Evolutionary conservation across 2,888 invertebrate species (phyloP).

Genomic region (Tenthredo mesomela): DNA sequence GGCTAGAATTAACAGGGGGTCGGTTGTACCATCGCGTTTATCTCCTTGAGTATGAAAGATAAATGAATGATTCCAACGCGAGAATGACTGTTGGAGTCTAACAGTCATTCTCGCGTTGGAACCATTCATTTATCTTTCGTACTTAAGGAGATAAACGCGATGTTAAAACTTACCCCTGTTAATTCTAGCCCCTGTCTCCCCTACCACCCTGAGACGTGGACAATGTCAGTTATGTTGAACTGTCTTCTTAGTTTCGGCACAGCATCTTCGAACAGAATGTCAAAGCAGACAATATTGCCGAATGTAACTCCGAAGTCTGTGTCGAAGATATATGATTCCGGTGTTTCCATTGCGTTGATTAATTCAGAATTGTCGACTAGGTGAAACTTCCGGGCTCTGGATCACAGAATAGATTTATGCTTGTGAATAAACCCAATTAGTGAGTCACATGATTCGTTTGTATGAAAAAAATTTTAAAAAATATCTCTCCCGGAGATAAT

Average conservation of each 20-base stretch:
- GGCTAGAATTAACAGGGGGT: too few species aligned
- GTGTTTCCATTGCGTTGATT: constrained; percentile 64
- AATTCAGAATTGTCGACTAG: constrained; percentile 77
- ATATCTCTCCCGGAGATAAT: too few species aligned
- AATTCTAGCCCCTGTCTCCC: too few species aligned
- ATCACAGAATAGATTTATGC: background rate
- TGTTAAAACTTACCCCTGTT: too few species aligned
- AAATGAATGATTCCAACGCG: too few species aligned
- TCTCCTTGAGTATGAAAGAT: too few species aligned
- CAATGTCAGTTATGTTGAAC: constrained; percentile 77
- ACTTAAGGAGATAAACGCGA: too few species aligned
- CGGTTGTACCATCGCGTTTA: too few species aligned
- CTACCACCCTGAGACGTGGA: constrained; percentile 81
- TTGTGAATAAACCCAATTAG: background rate
- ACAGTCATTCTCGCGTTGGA: too few species aligned
- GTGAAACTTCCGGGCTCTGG: constrained; percentile 61
- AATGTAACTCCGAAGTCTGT: constrained; percentile 80
- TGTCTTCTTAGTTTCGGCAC: constrained; percentile 75
- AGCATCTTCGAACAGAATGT: constrained; percentile 79
- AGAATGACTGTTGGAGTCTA: too few species aligned
- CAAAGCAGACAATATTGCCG: constrained; percentile 81
- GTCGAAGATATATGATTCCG: constrained; percentile 76
- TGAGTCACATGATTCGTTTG: background rate
- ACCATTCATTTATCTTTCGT: too few species aligned
- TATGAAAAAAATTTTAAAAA: too few species aligned